Percentiles rank a stretch among this genome's conserved stretches.
Evolutionary conservation across 2,113 vertebrate genomes (phyloP).

Genomic region (Malaclemys terrapin): DNA sequence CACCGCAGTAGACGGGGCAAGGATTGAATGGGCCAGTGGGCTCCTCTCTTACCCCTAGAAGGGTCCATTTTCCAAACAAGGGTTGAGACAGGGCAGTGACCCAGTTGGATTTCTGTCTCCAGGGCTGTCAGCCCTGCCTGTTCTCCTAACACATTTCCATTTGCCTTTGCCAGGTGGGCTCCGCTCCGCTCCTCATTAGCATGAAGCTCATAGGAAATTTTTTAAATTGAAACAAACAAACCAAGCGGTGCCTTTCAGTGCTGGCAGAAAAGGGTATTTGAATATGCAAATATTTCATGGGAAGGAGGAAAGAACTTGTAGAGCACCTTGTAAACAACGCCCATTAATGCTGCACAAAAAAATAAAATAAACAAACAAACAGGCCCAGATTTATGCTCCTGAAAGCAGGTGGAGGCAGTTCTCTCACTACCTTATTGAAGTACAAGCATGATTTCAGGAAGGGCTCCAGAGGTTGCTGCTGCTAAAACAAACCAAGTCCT

Average conservation of each 20-base stretch:
- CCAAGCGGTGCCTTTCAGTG: constrained; percentile 57
- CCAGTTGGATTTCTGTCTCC: neutral
- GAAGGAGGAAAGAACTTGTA: constrained; percentile 43
- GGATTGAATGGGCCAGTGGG: too few species aligned
- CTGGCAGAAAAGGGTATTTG: constrained; percentile 46
- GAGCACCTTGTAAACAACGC: constrained; percentile 66
- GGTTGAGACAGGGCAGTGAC: neutral
- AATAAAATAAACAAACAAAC: neutral
- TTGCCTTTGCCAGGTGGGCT: neutral
- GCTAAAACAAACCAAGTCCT: neutral
- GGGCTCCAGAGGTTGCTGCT: neutral
- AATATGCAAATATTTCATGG: constrained; percentile 56
- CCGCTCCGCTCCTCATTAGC: neutral
- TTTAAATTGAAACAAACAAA: neutral
- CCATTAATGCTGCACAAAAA: neutral
- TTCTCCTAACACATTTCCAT: neutral
- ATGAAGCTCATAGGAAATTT: neutral
- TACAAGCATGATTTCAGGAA: neutral
- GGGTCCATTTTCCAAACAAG: neutral
- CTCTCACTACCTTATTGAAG: neutral
- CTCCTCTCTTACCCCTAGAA: neutral
- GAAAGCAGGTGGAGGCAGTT: neutral
- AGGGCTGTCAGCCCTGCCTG: neutral
- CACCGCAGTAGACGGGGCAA: too few species aligned
- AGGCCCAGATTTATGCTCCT: constrained; percentile 58